Evolutionary conservation across 2,888 invertebrate species (phyloP), one percentile per base, ranked within the genome.

Genomic region (Callinectes sapidus): DNA sequence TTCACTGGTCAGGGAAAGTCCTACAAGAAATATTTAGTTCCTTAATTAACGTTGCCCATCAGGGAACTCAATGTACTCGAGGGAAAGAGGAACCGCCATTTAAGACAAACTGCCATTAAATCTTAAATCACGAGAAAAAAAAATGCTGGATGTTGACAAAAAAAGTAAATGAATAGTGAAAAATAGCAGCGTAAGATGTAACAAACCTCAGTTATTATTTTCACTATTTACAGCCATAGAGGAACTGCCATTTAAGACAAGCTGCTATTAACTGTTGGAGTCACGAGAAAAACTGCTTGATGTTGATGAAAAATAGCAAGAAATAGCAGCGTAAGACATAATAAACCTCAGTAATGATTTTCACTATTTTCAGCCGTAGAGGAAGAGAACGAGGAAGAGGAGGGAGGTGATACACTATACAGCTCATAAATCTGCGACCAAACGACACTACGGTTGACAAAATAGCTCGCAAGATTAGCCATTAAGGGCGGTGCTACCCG

Each of bases 31-130:
- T 14, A 81, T 81, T 81, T 35, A 32, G 81, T 16, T 81, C 81
- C 35, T 81, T 81, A 35, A 81, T 81, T 81, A 81, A 81, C 81
- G 35, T 28, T 35, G 35, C 81, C 35, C 81, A 81, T 81, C n/a
- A 81, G 81, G 81, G 35, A 35, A 81, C 35, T 23, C 35, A 81
- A 81, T 81, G 35, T 13, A 81, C 81, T 81, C 35, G 35, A 35
- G 18, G 13, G 81, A 81, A 81, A 35, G 81, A 81, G 81, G 32
- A 32, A 35, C 35, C 35, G 3, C 81, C 35, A 81, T 81, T 18
- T 81, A 81, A 35, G 81, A 35, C 35, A 81, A 35, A 35, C 16
- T 14, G 81, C 81, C 81, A 81, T 81, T 81, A 35, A 81, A 35
- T 18, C 18, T 18, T 81, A 8, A 1, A 81, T 32, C 77, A 81